phyloP scores from a whole-genome alignment of 64 coral and sea anemone genomes.

The Astreopora myriophthalma region DNA sequence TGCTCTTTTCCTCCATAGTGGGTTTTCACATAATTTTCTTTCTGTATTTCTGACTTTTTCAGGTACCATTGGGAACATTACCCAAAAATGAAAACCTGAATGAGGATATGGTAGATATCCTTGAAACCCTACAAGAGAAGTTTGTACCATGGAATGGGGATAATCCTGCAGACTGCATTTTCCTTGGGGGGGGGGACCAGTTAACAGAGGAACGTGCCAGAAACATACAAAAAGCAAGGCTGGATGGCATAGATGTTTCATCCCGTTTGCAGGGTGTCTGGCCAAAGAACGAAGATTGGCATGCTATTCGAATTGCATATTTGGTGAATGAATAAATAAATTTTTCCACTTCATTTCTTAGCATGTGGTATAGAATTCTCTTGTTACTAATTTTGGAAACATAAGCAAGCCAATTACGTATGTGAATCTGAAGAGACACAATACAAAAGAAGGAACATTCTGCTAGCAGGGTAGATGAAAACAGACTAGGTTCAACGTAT shows the following conservation, averaged over 20 bases:
- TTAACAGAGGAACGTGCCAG: constrained; percentile 31
- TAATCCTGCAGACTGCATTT: neutral
- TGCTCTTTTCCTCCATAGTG: too few species aligned
- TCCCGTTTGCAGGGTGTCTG: neutral
- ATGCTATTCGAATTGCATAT: constrained; percentile 31
- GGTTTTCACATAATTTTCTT: too few species aligned
- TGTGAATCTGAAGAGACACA: too few species aligned
- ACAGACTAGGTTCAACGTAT: too few species aligned
- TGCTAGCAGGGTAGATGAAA: too few species aligned
- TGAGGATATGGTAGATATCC: constrained; percentile 46
- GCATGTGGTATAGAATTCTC: too few species aligned
- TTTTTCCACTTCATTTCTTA: neutral
- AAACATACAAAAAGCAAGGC: constrained; percentile 17
- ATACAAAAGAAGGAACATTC: too few species aligned
- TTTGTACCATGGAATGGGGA: constrained; percentile 1
- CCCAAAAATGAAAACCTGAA: constrained; percentile 40
- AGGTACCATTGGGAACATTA: neutral
- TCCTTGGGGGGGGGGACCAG: constrained; percentile 40
- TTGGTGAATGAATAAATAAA: too few species aligned
- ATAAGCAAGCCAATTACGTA: too few species aligned
- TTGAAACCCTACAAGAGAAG: neutral
- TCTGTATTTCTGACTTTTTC: too few species aligned
- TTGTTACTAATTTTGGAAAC: too few species aligned
- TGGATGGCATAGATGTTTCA: neutral
- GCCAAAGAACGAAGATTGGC: constrained; percentile 56